Evolutionary conservation across 1,140 invertebrate genomes (phyloP).

Genomic region (Drosophila nannoptera): DNA sequence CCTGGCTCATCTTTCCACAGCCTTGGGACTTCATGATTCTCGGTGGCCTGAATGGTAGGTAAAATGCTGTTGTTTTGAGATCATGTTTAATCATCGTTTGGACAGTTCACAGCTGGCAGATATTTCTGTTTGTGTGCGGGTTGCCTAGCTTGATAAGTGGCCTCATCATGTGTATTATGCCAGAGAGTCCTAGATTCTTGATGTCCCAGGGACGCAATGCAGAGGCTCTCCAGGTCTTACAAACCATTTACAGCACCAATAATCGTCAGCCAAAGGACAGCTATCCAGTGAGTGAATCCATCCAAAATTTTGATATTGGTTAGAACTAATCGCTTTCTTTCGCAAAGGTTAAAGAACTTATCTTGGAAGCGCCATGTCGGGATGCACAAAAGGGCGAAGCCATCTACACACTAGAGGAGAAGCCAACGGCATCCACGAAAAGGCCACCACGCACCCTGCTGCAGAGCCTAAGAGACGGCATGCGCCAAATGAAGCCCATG

Average conservation of each 20-base stretch:
- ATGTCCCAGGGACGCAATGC: constrained; percentile 86
- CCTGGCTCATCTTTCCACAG: constrained; percentile 81
- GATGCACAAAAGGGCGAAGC: constrained; percentile 45
- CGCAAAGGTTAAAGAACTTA: constrained; percentile 57
- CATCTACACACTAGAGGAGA: constrained; percentile 69
- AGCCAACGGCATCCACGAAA: constrained; percentile 29
- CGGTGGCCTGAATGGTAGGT: constrained; percentile 82
- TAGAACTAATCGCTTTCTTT: too few species aligned
- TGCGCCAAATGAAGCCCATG: constrained; percentile 70
- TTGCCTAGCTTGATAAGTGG: constrained; percentile 84
- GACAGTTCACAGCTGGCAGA: constrained; percentile 85
- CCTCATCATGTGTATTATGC: constrained; percentile 83
- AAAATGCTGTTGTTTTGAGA: neutral
- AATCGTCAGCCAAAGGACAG: constrained; percentile 81
- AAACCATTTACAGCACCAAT: constrained; percentile 80
- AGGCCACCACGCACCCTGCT: constrained; percentile 36
- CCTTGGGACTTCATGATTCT: constrained; percentile 79
- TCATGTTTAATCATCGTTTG: too few species aligned
- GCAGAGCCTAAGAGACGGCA: constrained; percentile 57
- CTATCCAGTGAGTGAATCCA: constrained; percentile 82
- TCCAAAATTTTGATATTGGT: too few species aligned
- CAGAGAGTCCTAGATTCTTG: constrained; percentile 90
- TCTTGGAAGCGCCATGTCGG: constrained; percentile 64
- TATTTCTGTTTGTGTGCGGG: constrained; percentile 84
- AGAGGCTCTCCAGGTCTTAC: constrained; percentile 80